Evolutionary conservation across 2,888 invertebrate genomes (phyloP).

Genomic region (Ornithoptera priamus): DNA sequence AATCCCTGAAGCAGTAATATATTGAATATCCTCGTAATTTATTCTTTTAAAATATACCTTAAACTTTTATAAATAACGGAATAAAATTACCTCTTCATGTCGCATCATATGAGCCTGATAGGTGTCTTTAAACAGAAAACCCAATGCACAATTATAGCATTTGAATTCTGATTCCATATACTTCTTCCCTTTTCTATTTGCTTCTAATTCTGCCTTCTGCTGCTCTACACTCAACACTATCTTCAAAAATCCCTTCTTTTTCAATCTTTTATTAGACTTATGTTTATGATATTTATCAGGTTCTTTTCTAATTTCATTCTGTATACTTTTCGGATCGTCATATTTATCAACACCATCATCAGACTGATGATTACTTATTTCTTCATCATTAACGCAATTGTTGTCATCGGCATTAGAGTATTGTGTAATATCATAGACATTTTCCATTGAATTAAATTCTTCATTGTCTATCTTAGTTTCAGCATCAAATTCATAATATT

Average conservation of each 20-base stretch:
- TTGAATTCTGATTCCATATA: conserved; percentile 66
- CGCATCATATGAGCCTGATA: conserved; percentile 75
- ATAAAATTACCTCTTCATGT: conserved; percentile 65
- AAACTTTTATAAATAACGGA: not conserved
- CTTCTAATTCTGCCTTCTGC: conserved; percentile 62
- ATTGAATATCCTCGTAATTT: too few relatives aligned
- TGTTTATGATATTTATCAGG: conserved; percentile 27
- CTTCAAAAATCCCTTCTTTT: conserved; percentile 49
- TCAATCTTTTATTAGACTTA: conserved; percentile 38
- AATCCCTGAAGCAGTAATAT: too few relatives aligned
- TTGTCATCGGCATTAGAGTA: conserved; percentile 3
- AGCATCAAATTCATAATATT: conserved; percentile 29
- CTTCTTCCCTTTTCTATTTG: conserved; percentile 59
- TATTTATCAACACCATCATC: conserved; percentile 27
- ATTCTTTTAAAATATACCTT: too few relatives aligned
- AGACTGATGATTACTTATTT: not conserved
- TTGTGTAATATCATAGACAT: not conserved
- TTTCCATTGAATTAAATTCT: not conserved
- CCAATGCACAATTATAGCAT: conserved; percentile 63
- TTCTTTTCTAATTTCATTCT: conserved; percentile 22
- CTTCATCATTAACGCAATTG: conserved; percentile 26
- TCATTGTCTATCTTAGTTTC: conserved; percentile 12
- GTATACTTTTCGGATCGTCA: conserved; percentile 25
- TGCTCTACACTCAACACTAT: conserved; percentile 57
- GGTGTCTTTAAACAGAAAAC: conserved; percentile 67